Percentiles rank a stretch among this genome's conserved stretches.
Conservation (phyloP, 1,140 invertebrate genomes). For the Liolophura sinensis region DNA sequence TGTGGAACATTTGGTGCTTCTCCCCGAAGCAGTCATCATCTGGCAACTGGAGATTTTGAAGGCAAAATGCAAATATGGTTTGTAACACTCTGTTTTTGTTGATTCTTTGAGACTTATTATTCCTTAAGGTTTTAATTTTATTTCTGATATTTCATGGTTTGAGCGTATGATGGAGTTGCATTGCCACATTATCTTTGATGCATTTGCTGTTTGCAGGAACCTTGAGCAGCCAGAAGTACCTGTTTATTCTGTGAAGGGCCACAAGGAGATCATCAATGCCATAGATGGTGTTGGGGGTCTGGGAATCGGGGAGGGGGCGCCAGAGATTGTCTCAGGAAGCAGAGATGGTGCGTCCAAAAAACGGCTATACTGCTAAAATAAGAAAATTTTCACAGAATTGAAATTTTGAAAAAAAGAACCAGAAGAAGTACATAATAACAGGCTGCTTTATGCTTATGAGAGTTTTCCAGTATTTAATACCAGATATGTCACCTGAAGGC, state of each 20-base stretch:
- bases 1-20: constrained; percentile 92
- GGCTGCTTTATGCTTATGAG: not conserved
- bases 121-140: not conserved
- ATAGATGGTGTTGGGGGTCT: constrained; percentile 93
- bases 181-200: not conserved
- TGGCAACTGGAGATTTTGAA: constrained; percentile 91
- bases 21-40: constrained; percentile 72
- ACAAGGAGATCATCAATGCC: constrained; percentile 86
- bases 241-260: constrained; percentile 81
- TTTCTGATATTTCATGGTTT: not conserved
- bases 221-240: constrained; percentile 74
- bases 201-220: constrained; percentile 67
- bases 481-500: too few species aligned
- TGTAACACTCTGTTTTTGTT: constrained; percentile 14
- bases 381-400: not conserved
- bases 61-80: constrained; percentile 85
- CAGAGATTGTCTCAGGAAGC: constrained; percentile 92
- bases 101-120: not conserved
- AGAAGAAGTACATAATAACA: not conserved
- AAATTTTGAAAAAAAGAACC: not conserved
- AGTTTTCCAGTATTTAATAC: not conserved
- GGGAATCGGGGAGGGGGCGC: constrained; percentile 78
- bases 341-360: constrained; percentile 73
- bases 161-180: not conserved
- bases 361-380: not conserved